Percentiles rank a stretch among this genome's conserved stretches.
phyloP scores from a whole-genome alignment of 2,113 vertebrate species.

The Prochilodus magdalenae region DNA sequence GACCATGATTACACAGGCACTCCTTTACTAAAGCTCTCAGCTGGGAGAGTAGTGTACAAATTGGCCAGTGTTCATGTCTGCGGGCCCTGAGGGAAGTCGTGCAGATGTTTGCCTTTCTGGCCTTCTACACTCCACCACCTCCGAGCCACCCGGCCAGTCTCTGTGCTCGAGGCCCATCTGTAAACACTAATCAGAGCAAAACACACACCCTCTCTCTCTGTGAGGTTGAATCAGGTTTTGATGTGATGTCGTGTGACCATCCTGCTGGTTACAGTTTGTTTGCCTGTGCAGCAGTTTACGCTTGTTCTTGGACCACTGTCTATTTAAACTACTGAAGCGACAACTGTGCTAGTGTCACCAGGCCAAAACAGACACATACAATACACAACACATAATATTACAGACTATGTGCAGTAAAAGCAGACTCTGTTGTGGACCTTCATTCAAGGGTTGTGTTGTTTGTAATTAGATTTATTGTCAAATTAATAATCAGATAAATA shows the following conservation, averaged over 20 bases:
- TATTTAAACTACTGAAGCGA: too few relatives aligned
- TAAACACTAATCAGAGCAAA: conserved; percentile 36
- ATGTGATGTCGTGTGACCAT: not conserved
- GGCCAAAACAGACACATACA: too few relatives aligned
- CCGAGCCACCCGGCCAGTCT: conserved; percentile 41
- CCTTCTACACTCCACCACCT: conserved; percentile 32
- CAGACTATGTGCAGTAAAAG: too few relatives aligned
- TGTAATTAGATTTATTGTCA: too few relatives aligned
- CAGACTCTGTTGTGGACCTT: too few relatives aligned
- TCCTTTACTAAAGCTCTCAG: not conserved
- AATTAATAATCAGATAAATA: too few relatives aligned
- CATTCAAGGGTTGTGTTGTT: too few relatives aligned
- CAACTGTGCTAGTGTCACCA: too few relatives aligned
- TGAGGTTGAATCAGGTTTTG: not conserved
- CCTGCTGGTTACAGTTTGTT: not conserved
- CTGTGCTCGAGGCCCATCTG: conserved; percentile 27
- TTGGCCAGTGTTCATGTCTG: conserved; percentile 26
- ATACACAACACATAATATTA: too few relatives aligned
- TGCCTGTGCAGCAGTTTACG: not conserved
- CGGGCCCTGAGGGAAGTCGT: conserved; percentile 24
- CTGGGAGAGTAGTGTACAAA: conserved; percentile 32
- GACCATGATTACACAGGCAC: not conserved
- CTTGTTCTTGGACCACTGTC: too few relatives aligned
- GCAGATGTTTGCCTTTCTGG: conserved; percentile 42
- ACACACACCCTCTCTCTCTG: conserved; percentile 1